Base-by-base conservation (phyloP, 1,140 invertebrate genomes). In the Lineus longissimus region DNA sequence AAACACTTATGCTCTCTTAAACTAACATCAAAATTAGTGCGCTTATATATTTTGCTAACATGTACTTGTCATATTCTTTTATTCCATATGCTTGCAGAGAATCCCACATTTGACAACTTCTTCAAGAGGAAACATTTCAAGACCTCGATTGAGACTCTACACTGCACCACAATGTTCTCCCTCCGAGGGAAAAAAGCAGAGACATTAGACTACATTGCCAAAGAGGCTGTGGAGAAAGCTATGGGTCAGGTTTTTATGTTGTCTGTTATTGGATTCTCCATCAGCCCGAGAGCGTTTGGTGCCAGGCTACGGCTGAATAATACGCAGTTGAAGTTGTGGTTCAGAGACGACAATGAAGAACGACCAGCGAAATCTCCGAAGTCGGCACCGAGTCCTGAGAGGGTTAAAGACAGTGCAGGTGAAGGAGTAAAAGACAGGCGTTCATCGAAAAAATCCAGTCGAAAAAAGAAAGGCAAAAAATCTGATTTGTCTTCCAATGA, bases 131-230 rank as follows among this genome's bases (percentile, higher is more conserved):
- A 36, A 55, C 47, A 55, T 55, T 55, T 29, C 29, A 55, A 13
- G 25, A 31, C 15, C 1, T 1, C 15, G 40, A 19, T 17, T 9
- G n/a, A 55, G n/a, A 55, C n/a, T 17, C 60, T 75, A 6, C 73
- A 75, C 36, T 74, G 72, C 25, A 74, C 73, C 30, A 62, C 72
- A 0, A 70, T 65, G 29, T 75, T 68, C 54, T 71, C 68, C 60
- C 69, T 65, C 23, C 36, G 61, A 47, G 67, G 68, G 11, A 65
- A 59, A 33, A 62, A 45, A n/a, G 47, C 57, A 15, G 64, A 59
- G 2, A 54, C 64, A 19, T 41, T 64, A 15, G 47, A 59, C 17
- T 76, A 73, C 59, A 60, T 62, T n/a, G 43, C 62, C 17, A 33
- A 43, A 6, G 45, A 45, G 15, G 27, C 55, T 45, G 71, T 74